Conservation (phyloP, 53 echinoderm and acorn worm genomes). For the Stichopus horrens region DNA sequence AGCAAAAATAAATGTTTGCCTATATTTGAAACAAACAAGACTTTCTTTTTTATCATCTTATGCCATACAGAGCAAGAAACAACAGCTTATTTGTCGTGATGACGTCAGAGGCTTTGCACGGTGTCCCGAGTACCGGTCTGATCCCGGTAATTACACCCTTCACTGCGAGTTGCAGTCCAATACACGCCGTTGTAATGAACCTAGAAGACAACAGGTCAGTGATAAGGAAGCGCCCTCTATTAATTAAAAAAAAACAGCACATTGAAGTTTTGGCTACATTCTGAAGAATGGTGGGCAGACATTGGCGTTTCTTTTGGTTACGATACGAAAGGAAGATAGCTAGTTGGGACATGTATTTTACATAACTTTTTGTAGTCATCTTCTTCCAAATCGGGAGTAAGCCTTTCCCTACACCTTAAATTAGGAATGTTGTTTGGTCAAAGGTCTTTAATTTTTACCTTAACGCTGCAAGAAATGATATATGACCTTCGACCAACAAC, state of each 20-base stretch:
- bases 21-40: too few relatives aligned
- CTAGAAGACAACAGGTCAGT: slow-evolving; percentile 36
- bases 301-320: neutral
- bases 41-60: neutral
- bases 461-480: too few relatives aligned
- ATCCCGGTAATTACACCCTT: slow-evolving; percentile 70
- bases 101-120: slow-evolving; percentile 62
- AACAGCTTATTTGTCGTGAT: slow-evolving; percentile 77
- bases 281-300: neutral
- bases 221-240: neutral
- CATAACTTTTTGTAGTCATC: too few relatives aligned
- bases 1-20: too few relatives aligned
- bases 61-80: slow-evolving; percentile 59
- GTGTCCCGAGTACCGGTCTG: slow-evolving; percentile 74
- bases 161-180: slow-evolving; percentile 87
- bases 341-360: too few relatives aligned
- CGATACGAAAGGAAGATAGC: neutral
- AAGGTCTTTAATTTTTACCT: too few relatives aligned
- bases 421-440: too few relatives aligned
- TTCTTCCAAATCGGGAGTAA: too few relatives aligned
- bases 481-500: too few relatives aligned
- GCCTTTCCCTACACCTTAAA: too few relatives aligned
- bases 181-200: slow-evolving; percentile 80
- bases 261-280: neutral
- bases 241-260: too few relatives aligned